Conservation (phyloP, 1,140 invertebrate genomes). For the Araneus ventricosus region DNA sequence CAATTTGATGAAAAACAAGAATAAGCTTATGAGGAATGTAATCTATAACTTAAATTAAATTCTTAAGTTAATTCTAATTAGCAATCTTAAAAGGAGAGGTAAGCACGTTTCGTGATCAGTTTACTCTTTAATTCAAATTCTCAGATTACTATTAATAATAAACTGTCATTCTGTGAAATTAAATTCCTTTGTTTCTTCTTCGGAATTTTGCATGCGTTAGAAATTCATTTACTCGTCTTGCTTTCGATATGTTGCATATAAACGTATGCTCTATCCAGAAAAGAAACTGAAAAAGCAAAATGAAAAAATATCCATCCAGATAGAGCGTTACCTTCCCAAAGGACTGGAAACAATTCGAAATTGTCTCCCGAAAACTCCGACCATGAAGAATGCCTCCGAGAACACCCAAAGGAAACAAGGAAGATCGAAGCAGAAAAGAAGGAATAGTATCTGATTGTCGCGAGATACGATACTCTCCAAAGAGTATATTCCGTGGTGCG, state of each 20-base stretch:
- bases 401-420: slow-evolving; percentile 4
- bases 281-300: slow-evolving; percentile 26
- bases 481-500: slow-evolving; percentile 2
- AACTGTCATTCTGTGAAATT: too few relatives aligned
- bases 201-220: not conserved
- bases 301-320: not conserved
- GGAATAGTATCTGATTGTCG: slow-evolving; percentile 47
- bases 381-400: slow-evolving; percentile 48
- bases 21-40: too few relatives aligned
- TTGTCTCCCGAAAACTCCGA: slow-evolving; percentile 52
- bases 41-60: too few relatives aligned
- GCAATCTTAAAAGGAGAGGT: too few relatives aligned
- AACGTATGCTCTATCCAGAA: not conserved
- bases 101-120: too few relatives aligned
- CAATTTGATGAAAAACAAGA: too few relatives aligned
- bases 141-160: too few relatives aligned
- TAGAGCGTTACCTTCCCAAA: slow-evolving; percentile 6
- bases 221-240: not conserved
- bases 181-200: too few relatives aligned
- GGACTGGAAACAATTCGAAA: slow-evolving; percentile 57
- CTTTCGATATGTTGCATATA: not conserved
- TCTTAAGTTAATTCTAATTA: too few relatives aligned
- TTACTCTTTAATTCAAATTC: too few relatives aligned
- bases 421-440: not conserved
- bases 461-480: slow-evolving; percentile 7